These are phyloP conservation scores for Idris sp. DNA, from an alignment of 1,140 invertebrate species.

Conservation along the genomic window DNA sequence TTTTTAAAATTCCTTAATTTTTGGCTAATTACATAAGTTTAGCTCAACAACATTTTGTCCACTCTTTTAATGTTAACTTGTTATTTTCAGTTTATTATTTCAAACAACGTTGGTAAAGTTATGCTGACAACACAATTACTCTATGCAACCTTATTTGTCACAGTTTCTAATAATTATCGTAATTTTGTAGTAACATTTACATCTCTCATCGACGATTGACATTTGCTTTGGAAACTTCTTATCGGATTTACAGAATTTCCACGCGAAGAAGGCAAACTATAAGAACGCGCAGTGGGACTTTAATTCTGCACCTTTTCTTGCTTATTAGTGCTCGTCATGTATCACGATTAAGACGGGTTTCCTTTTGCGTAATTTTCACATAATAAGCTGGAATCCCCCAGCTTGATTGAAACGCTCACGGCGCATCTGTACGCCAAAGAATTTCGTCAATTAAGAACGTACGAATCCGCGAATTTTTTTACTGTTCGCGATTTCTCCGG, in stretches of 20 bases:
- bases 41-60: no score
- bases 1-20: no score
- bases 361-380: constrained; percentile 62
- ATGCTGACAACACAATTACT: no score
- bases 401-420: constrained; percentile 52
- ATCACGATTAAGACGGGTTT: constrained; percentile 54
- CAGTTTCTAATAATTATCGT: no score
- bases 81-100: no score
- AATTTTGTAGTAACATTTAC: no score
- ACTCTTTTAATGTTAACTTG: no score
- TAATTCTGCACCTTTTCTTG: constrained; percentile 54
- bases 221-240: constrained; percentile 21
- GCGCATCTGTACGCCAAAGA: constrained; percentile 47
- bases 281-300: constrained; percentile 25
- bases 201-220: no score
- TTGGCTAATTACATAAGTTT: no score
- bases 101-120: no score
- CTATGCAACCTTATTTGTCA: no score
- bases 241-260: constrained; percentile 37
- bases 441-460: constrained; percentile 59
- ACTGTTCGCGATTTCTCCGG: constrained; percentile 36
- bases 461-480: constrained; percentile 55
- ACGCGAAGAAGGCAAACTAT: constrained; percentile 41
- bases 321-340: constrained; percentile 51
- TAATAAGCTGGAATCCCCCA: constrained; percentile 49